Evolutionary conservation across 2,888 invertebrate species (phyloP), one percentile per base, ranked within the genome.

Genomic region (Ecliptopera silaceata): DNA sequence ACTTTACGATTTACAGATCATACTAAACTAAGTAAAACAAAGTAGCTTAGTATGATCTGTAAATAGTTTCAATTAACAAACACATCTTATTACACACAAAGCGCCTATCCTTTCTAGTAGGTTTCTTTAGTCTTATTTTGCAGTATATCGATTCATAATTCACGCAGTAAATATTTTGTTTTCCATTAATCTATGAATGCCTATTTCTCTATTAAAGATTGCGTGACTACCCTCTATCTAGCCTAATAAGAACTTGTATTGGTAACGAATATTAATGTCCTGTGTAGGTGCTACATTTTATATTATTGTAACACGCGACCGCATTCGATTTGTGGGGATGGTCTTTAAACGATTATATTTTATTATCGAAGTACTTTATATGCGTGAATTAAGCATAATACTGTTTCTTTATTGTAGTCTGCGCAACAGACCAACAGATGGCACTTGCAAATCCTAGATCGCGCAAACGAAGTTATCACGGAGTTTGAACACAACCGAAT

Each of bases 201-300:
- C 73, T 82, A 77, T 79, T 82, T 84, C 75, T 77, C 73, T 78
- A 84, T 82, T 79, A 82, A 70, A 74, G 73, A 75, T 82, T 82
- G 83, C 88, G 88, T 88, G 88, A 75, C 77, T 77, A 61, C 71
- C 70, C 72, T 42, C 86, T 82, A 86, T 86, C 84, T 80, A 66
- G 69, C 64, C 77, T 81, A 80, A 84, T 82, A 81, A 82, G 77
- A 81, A 80, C 73, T 80, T 78, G 52, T 48, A 48, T 79, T 80
- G 69, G 76, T 84, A 86, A 88, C 84, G 80, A 86, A 86, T 84
- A 88, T 78, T 81, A 88, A 88, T 84, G 84, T 80, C 48, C 78
- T 65, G 68, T 71, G 72, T 77, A 79, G 85, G 82, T 86, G 86
- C 80, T 80, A 77, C 74, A 77, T 82, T 88, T 87, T 84, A 87